These are phyloP conservation scores for Sebastes kiyomatsui DNA, from an alignment of 2,797 vertebrate species.

Conservation along the genomic window DNA sequence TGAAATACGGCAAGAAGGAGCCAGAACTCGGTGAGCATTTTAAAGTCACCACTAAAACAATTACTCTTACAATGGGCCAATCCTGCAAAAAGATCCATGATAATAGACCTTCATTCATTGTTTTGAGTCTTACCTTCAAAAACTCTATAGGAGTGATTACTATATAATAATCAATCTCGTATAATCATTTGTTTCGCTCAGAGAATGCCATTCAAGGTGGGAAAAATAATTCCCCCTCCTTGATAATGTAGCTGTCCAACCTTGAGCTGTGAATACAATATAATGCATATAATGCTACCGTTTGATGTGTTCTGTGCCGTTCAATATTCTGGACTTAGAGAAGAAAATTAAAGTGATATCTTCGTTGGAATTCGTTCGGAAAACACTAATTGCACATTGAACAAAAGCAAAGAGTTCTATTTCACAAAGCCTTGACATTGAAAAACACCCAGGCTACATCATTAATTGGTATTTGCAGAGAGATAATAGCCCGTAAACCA, in stretches of 20 bases:
- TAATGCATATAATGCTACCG: neutral
- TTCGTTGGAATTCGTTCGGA: neutral
- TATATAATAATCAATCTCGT: neutral
- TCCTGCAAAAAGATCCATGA: conserved; percentile 11
- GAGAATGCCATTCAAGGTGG: neutral
- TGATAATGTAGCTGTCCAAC: neutral
- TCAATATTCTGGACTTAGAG: neutral
- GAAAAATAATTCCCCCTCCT: neutral
- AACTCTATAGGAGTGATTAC: neutral
- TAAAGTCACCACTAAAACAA: conserved; percentile 11
- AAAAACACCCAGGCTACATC: neutral
- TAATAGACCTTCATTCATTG: neutral
- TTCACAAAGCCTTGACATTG: neutral
- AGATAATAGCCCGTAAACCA: neutral
- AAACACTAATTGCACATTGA: neutral
- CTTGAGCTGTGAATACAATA: neutral
- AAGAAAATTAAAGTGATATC: neutral
- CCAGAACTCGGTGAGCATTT: neutral
- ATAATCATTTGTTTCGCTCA: neutral
- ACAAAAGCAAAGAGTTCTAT: neutral
- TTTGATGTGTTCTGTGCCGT: neutral
- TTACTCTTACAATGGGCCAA: conserved; percentile 14
- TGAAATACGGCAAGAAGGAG: neutral
- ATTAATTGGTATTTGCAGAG: conserved; percentile 4
- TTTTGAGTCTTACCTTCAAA: neutral